These are phyloP conservation scores for Pammene aurita DNA, from an alignment of 2,888 invertebrate genomes.

Conservation along the genomic window DNA sequence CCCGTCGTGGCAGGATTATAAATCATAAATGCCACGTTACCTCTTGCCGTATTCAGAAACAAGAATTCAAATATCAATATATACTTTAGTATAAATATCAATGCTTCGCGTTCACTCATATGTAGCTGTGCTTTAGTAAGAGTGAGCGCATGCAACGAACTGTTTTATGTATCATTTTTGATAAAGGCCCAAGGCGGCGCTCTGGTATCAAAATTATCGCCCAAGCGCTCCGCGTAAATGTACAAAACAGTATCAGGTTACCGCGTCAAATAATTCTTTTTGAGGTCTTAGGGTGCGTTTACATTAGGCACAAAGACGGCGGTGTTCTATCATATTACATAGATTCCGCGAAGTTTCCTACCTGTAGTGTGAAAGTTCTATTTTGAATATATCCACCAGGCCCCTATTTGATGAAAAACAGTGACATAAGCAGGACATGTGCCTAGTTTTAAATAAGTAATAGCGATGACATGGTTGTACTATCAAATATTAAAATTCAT, in stretches of 20 bases:
- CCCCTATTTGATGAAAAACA: no score
- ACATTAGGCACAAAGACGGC: neutral
- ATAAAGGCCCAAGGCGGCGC: conserved; percentile 49
- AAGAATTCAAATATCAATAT: conserved; percentile 44
- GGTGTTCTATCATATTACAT: neutral
- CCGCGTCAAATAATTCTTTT: conserved; percentile 73
- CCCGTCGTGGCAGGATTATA: conserved; percentile 78
- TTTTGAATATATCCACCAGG: no score
- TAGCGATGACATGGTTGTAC: no score
- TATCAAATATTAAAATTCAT: no score
- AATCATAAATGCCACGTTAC: conserved; percentile 81
- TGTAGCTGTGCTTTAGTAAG: neutral
- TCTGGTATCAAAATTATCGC: conserved; percentile 76
- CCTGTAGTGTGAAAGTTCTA: no score
- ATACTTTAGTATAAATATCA: neutral
- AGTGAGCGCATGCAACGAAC: neutral
- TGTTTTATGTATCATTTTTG: neutral
- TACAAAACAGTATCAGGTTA: conserved; percentile 79
- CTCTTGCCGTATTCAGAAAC: conserved; percentile 44
- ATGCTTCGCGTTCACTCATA: neutral
- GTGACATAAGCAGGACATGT: no score
- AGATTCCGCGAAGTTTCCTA: no score
- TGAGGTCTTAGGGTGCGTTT: conserved; percentile 46
- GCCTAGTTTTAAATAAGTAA: no score
- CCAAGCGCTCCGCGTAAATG: conserved; percentile 71